These are phyloP conservation scores for Philereme transversata DNA, from an alignment of 2,888 invertebrate genomes.

Conservation along the genomic window DNA sequence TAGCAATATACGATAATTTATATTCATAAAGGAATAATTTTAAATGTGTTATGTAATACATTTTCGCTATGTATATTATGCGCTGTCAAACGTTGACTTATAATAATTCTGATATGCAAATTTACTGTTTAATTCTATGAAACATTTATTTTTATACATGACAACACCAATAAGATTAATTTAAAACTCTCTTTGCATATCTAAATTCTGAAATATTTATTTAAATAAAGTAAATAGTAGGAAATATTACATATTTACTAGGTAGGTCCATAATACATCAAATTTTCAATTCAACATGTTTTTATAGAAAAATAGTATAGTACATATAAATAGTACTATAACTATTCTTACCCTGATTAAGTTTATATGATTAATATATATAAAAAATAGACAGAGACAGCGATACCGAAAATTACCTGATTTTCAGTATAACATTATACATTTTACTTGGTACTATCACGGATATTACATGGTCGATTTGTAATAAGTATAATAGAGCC, in stretches of 20 bases:
- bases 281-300: constrained; percentile 7
- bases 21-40: no score
- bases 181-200: constrained; percentile 4
- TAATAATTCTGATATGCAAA: neutral
- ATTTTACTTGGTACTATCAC: no score
- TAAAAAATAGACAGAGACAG: no score
- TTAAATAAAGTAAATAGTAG: neutral
- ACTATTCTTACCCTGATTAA: constrained; percentile 24
- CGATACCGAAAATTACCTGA: no score
- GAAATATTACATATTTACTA: neutral
- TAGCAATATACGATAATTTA: no score
- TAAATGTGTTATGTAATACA: no score
- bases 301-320: constrained; percentile 9
- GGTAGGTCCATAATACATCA: neutral
- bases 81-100: neutral
- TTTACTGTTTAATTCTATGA: neutral
- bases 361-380: constrained; percentile 10
- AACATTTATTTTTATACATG: neutral
- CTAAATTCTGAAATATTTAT: constrained; percentile 2
- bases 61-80: no score
- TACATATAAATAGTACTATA: constrained; percentile 1
- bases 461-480: no score
- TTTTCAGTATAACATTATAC: no score
- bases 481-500: no score
- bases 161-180: constrained; percentile 1